Percentiles rank a stretch among this genome's conserved stretches.
phyloP scores from a whole-genome alignment of 2,888 invertebrate genomes.

The Polyommatus iphigenia region DNA sequence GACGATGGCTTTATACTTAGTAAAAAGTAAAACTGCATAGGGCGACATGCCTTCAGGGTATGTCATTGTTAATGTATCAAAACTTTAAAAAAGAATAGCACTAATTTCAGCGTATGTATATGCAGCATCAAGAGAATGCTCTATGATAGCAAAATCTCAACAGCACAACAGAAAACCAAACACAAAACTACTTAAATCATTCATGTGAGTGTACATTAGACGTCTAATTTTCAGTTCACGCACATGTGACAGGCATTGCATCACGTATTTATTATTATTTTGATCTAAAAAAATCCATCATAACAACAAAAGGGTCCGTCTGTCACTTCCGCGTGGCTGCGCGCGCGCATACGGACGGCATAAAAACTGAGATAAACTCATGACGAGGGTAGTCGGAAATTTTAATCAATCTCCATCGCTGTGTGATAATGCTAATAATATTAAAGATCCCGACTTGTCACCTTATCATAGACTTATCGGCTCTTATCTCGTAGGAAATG shows the following conservation, averaged over 20 bases:
- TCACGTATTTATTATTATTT: conserved; percentile 45
- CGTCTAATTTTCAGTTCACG: conserved; percentile 34
- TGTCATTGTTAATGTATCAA: too few species aligned
- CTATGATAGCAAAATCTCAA: too few species aligned
- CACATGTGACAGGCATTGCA: conserved; percentile 40
- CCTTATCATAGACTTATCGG: conserved; percentile 32
- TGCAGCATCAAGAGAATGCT: too few species aligned
- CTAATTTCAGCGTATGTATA: too few species aligned
- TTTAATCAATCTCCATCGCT: conserved; percentile 47
- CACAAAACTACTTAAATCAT: conserved; percentile 26
- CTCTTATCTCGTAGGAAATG: conserved; percentile 25
- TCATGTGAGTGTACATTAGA: conserved; percentile 35
- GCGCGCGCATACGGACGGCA: conserved; percentile 45
- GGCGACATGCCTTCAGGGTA: too few species aligned
- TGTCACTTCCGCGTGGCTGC: conserved; percentile 49
- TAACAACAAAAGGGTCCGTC: conserved; percentile 46
- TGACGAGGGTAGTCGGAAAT: conserved; percentile 48
- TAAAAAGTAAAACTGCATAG: too few species aligned
- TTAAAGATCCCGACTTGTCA: conserved; percentile 39
- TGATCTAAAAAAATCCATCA: conserved; percentile 45
- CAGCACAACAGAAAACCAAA: background rate
- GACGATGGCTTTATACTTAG: too few species aligned
- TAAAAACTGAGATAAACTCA: conserved; percentile 39
- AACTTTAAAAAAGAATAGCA: too few species aligned
- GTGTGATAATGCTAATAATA: conserved; percentile 42